These are phyloP conservation scores for Clivina fossor DNA, from an alignment of 2,888 invertebrate species.

Conservation along the genomic window DNA sequence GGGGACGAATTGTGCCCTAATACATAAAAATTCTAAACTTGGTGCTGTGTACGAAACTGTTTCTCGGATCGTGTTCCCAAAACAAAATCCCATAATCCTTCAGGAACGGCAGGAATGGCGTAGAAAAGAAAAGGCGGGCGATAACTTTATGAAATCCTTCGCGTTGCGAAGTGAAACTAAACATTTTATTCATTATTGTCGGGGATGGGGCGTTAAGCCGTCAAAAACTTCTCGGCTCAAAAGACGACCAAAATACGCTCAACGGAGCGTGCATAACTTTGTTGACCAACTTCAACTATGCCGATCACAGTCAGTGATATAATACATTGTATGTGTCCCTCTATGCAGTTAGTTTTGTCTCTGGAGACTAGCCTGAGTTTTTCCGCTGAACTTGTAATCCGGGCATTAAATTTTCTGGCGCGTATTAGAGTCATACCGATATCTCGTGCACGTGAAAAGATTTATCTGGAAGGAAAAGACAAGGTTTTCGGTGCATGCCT, in stretches of 20 bases:
- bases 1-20: slow-evolving; percentile 24
- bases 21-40: slow-evolving; percentile 35
- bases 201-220: slow-evolving; percentile 21
- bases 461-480: too few species aligned
- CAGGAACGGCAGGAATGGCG: slow-evolving; percentile 19
- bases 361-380: slow-evolving; percentile 10
- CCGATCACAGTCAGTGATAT: background rate
- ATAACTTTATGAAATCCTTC: slow-evolving; percentile 38
- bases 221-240: slow-evolving; percentile 25
- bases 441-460: background rate
- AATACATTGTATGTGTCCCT: background rate
- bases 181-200: slow-evolving; percentile 39
- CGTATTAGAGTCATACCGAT: slow-evolving; percentile 24
- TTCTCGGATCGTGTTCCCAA: slow-evolving; percentile 35
- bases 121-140: slow-evolving; percentile 35
- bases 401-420: slow-evolving; percentile 31
- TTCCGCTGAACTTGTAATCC: slow-evolving; percentile 32
- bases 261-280: slow-evolving; percentile 24
- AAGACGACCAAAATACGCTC: background rate
- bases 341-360: background rate
- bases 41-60: slow-evolving; percentile 32
- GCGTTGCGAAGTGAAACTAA: slow-evolving; percentile 35
- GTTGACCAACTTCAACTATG: background rate
- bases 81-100: slow-evolving; percentile 36
- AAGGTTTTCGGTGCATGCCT: slow-evolving; percentile 40